phyloP scores from a whole-genome alignment of 2,797 vertebrate species.

The Threskiornis aethiopicus region DNA sequence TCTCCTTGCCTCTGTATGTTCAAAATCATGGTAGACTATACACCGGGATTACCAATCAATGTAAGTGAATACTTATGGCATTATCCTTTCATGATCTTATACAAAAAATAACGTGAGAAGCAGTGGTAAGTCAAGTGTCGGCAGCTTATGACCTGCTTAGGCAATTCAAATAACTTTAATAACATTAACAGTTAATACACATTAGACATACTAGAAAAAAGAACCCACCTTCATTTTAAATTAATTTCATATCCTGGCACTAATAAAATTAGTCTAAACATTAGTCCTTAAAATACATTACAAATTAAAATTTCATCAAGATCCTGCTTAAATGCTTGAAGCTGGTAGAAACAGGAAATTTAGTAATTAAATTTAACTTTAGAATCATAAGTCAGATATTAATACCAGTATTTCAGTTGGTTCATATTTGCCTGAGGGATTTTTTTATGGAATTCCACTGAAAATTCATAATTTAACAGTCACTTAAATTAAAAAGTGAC shows the following conservation, averaged over 20 bases:
- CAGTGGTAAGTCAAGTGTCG: background rate
- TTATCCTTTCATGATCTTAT: background rate
- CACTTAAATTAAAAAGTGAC: background rate
- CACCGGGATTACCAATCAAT: background rate
- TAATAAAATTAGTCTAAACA: conserved; percentile 19
- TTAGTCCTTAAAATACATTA: conserved; percentile 9
- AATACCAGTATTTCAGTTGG: background rate
- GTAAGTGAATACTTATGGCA: background rate
- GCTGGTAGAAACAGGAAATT: background rate
- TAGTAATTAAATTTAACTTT: conserved; percentile 1
- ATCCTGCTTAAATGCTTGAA: background rate
- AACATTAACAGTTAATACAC: conserved; percentile 1
- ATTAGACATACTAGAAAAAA: background rate
- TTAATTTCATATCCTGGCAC: background rate
- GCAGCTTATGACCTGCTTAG: background rate
- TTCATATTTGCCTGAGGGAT: background rate
- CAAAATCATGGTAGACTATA: background rate
- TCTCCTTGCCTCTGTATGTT: background rate
- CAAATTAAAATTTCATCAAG: conserved; percentile 34
- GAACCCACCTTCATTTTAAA: background rate
- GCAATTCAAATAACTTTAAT: background rate
- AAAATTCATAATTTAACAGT: background rate
- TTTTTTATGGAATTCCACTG: background rate
- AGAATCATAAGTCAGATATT: background rate
- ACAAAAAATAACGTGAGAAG: background rate